Base-by-base conservation (phyloP, 2,797 vertebrate genomes). In the Hoplostethus atlanticus region DNA sequence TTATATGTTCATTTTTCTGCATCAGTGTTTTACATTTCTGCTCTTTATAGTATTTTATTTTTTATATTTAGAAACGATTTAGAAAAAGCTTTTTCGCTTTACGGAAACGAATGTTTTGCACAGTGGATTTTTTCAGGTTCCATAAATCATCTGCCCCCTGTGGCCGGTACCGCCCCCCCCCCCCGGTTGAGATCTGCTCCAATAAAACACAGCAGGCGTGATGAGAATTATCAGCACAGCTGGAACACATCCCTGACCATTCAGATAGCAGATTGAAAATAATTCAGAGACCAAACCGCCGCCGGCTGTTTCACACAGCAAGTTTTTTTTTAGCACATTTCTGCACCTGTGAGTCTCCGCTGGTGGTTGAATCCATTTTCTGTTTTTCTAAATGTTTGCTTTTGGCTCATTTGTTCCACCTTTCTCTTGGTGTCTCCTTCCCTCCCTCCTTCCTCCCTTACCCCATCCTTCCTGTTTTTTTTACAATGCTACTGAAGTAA, bases 341-440 rank as follows among this genome's bases (percentile, higher is more conserved):
- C 54, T 54, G 68, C 55, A 15, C 36, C 64, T 40, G 47, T 56
- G 7, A 15, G 28, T 68, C 76, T 67, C 77, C 25, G 53, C 68
- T 63, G 59, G 63, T 46, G 69, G 28, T 68, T 38, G 2, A 47
- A 52, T 73, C 55, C 30, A 74, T 69, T 67, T 69, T 57, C 63
- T 71, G 36, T 15, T 42, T 50, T 34, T 34, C 57, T 66, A 44
- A 61, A n/a, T 62, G 40, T 71, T 63, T 74, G 59, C 42, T 60
- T 62, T 71, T 63, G 56, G 9, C 50, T 79, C 48, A 70, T 79
- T 79, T 64, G 31, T 4, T 72, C 15, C 28, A 16, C 55, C 36
- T 61, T 0, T 51, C 6, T 9, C 50, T 3, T 8, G 2, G 6
- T 13, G 31, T 30, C 17, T 9, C 25, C 30, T 25, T 4, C 28